Evolutionary conservation across 2,113 vertebrate genomes (phyloP).

Genomic region (Strix aluco): DNA sequence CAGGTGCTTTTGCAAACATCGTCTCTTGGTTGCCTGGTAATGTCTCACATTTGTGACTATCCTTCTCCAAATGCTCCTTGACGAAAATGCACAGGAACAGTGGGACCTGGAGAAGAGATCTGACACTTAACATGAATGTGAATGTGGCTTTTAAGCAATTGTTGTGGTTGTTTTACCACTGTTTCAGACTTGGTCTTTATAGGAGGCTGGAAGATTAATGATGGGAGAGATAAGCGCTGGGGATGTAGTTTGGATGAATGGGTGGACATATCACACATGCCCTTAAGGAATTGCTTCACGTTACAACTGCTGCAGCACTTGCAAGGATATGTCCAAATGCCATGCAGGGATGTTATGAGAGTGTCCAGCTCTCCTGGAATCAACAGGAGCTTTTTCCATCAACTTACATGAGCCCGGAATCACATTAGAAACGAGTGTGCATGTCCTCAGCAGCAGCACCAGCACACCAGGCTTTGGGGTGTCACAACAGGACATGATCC

Average conservation of each 20-base stretch:
- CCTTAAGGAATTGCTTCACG: not conserved
- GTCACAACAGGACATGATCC: not conserved
- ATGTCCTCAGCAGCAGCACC: not conserved
- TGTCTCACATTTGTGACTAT: not conserved
- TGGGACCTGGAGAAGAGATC: not conserved
- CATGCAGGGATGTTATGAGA: fast-evolving
- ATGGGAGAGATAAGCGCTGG: not conserved
- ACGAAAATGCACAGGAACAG: too few species aligned
- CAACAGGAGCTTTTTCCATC: not conserved
- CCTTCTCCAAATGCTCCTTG: not conserved
- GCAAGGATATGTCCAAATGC: not conserved
- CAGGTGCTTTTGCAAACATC: not conserved
- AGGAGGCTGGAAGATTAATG: not conserved
- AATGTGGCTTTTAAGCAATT: fast-evolving
- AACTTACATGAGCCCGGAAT: not conserved
- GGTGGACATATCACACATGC: not conserved
- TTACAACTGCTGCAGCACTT: not conserved
- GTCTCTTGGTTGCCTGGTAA: not conserved
- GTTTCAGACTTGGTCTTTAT: not conserved
- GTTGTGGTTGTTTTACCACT: not conserved
- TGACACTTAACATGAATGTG: not conserved
- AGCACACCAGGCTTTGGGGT: not conserved
- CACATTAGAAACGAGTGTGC: not conserved
- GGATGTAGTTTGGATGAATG: not conserved
- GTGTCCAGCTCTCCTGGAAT: not conserved